A percentile compares a stretch with the other conserved stretches of the same genome.
Conservation (phyloP, 2,113 vertebrate genomes). For the Chinchilla lanigera region DNA sequence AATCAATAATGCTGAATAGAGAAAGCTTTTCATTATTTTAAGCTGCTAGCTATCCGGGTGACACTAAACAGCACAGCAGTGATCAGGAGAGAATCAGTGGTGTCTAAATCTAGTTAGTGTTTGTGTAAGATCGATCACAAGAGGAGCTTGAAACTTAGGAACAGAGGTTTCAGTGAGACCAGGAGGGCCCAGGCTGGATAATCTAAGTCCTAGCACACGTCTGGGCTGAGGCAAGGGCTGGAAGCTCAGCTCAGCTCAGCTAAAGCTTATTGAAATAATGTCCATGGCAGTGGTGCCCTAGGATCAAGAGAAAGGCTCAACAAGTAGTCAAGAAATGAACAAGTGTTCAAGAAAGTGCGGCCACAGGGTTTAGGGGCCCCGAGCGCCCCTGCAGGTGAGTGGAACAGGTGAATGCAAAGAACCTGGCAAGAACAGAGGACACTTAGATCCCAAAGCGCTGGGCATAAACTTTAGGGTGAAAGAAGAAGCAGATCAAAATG, state of each 20-base stretch:
- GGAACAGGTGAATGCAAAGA: neutral
- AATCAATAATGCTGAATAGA: constrained; percentile 72
- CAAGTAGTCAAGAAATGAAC: neutral
- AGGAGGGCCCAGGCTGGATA: neutral
- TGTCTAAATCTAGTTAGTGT: constrained; percentile 64
- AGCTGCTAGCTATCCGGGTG: constrained; percentile 56
- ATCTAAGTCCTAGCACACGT: neutral
- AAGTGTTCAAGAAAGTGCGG: neutral
- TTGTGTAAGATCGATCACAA: constrained; percentile 45
- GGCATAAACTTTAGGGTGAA: neutral
- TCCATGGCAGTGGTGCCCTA: neutral
- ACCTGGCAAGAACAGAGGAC: neutral
- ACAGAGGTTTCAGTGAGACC: neutral
- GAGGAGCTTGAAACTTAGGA: neutral
- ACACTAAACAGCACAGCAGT: constrained; percentile 37
- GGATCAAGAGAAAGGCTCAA: neutral
- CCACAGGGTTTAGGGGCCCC: neutral
- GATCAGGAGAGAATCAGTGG: constrained; percentile 26
- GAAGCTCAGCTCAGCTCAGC: neutral
- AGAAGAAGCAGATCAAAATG: neutral
- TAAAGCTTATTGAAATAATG: neutral
- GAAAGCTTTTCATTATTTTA: constrained; percentile 77
- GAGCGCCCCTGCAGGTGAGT: neutral
- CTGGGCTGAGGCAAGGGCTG: neutral
- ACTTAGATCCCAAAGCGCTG: neutral